Evolutionary conservation across 2,113 vertebrate species (phyloP).

Genomic region (Felis catus): DNA sequence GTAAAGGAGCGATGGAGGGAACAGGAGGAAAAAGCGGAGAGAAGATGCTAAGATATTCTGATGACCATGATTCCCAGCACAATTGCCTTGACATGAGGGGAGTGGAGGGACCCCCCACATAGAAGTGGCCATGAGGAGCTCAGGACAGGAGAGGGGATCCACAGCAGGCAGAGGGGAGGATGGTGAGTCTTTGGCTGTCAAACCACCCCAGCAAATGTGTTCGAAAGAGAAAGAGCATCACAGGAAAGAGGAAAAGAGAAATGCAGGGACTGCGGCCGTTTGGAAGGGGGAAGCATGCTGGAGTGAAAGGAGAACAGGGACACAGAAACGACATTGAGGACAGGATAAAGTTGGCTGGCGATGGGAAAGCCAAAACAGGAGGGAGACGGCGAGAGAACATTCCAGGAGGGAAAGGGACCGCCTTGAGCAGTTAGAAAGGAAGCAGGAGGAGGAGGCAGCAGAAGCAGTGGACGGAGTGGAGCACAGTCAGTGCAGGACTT

Average conservation of each 20-base stretch:
- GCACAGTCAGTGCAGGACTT: background rate
- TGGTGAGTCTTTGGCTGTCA: constrained; percentile 87
- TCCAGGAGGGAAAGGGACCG: background rate
- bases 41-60: constrained; percentile 71
- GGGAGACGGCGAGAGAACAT: background rate
- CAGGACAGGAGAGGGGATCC: background rate
- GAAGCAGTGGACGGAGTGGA: background rate
- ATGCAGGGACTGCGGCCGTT: constrained; percentile 91
- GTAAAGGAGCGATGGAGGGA: background rate
- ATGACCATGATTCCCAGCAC: background rate
- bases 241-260: constrained; percentile 95
- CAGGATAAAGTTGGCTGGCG: constrained; percentile 91
- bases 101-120: background rate
- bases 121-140: background rate
- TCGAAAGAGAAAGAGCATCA: constrained; percentile 94
- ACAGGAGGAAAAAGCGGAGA: constrained; percentile 90
- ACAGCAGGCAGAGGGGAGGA: background rate
- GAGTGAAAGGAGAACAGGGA: constrained; percentile 91
- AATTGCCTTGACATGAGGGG: background rate
- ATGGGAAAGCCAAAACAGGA: constrained; percentile 92
- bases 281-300: constrained; percentile 89
- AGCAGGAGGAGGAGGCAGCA: background rate
- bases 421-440: background rate
- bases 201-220: constrained; percentile 93
- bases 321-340: constrained; percentile 92